Conservation (phyloP, 1,140 invertebrate genomes). For the Zophobas morio region DNA sequence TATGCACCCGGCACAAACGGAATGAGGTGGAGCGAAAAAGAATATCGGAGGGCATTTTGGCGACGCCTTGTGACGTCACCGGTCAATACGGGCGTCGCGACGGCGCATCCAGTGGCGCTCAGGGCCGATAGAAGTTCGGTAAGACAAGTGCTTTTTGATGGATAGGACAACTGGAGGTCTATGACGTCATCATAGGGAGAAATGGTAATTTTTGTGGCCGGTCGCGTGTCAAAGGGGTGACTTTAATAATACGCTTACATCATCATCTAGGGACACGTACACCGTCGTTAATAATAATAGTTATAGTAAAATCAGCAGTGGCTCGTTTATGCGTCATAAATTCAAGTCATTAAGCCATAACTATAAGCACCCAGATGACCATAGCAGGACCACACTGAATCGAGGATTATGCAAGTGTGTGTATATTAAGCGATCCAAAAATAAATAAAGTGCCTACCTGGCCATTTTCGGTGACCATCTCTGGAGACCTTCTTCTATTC, state of each 20-base stretch:
- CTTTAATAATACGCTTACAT: neutral
- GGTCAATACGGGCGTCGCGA: constrained; percentile 65
- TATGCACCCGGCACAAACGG: constrained; percentile 43
- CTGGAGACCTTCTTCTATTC: constrained; percentile 11
- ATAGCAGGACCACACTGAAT: too few species aligned
- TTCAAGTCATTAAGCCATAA: too few species aligned
- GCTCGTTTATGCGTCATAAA: too few species aligned
- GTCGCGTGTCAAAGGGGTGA: neutral
- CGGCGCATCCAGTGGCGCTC: constrained; percentile 59
- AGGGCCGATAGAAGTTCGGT: neutral
- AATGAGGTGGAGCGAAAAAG: constrained; percentile 38
- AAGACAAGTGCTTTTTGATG: neutral
- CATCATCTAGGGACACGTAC: neutral
- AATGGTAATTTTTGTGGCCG: neutral
- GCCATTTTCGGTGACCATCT: constrained; percentile 65
- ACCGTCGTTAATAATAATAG: too few species aligned
- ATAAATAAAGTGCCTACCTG: constrained; percentile 57
- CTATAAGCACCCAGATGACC: too few species aligned
- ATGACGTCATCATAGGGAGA: neutral
- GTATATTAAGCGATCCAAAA: too few species aligned
- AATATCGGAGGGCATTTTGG: constrained; percentile 52
- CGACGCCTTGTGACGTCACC: constrained; percentile 65
- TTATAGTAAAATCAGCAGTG: too few species aligned
- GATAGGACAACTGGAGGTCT: neutral
- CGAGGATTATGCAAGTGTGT: too few species aligned